Evolutionary conservation across 1,140 invertebrate genomes (phyloP), one percentile per base, ranked within the genome.

Genomic region (Hypsibius dujardini): DNA sequence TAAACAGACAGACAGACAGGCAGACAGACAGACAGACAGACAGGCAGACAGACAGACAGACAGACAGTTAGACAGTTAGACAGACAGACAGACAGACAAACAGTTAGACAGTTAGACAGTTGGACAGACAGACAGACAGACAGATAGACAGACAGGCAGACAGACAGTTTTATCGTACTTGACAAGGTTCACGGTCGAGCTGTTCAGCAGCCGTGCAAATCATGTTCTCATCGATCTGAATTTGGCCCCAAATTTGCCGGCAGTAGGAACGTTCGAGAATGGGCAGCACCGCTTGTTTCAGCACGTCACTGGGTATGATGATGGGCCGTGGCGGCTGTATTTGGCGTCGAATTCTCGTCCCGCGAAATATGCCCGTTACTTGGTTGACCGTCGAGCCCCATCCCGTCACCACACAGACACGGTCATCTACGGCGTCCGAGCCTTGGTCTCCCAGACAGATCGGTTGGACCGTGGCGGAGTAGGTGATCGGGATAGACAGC

Each of bases 351-450:
- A 28, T 28, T 28, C 28, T 28, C 28, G 28, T 28, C 50, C 7
- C 50, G 7, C 50, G 50, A n/a, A 56, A 56, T 7, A 56, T 56
- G 7, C 50, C 50, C 50, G 50, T 56, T 7, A n/a, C 7, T n/a
- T 56, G 50, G 50, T 56, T 56, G 50, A 56, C 50, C 7, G 50
- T 56, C 7, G 7, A 12, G 50, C 50, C 50, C 50, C 50, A 56
- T n/a, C 50, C 50, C 7, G 50, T 56, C 50, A 56, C 50, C 50
- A 56, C 50, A 56, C 50, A 56, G 50, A n/a, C n/a, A n/a, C 50
- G 50, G 50, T n/a, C 50, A 56, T 7, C 7, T n/a, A 56, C 7
- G n/a, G 50, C n/a, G 50, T 56, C 50, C n/a, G 50, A 56, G n/a
- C n/a, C n/a, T n/a, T 56, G 7, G 7, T 56, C 50, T n/a, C 7